Evolutionary conservation across 2,888 invertebrate species (phyloP).

Genomic region (Brachycybe producta): DNA sequence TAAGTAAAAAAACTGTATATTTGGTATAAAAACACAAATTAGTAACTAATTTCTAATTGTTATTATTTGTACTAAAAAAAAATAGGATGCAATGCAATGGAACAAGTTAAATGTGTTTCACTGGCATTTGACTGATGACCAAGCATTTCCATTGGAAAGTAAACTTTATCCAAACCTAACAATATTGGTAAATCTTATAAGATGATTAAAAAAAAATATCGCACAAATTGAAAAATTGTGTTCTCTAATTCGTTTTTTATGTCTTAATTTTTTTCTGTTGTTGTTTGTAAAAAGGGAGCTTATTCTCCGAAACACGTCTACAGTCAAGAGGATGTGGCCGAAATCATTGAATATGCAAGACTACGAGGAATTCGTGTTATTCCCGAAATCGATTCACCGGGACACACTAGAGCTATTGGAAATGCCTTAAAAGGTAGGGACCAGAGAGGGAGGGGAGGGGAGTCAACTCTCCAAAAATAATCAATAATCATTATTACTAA

Average conservation of each 20-base stretch:
- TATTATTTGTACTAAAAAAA: no score
- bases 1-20: no score
- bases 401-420: constrained; percentile 41
- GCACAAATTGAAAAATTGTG: neutral
- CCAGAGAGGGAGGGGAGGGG: no score
- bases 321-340: constrained; percentile 47
- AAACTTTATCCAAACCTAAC: constrained; percentile 22
- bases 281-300: constrained; percentile 47
- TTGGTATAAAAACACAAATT: no score
- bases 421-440: constrained; percentile 39
- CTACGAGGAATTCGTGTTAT: constrained; percentile 69
- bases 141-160: constrained; percentile 39
- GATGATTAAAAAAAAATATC: neutral
- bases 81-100: constrained; percentile 39
- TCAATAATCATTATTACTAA: no score
- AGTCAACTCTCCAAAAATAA: no score
- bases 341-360: constrained; percentile 62
- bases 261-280: neutral
- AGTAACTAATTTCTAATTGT: no score
- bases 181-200: constrained; percentile 7
- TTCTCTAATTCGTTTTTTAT: neutral
- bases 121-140: constrained; percentile 41
- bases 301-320: constrained; percentile 52
- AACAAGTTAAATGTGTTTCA: constrained; percentile 40
- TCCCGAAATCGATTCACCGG: constrained; percentile 86